Base-by-base conservation (phyloP, 1,140 invertebrate genomes). In the Lepidurus apus region DNA sequence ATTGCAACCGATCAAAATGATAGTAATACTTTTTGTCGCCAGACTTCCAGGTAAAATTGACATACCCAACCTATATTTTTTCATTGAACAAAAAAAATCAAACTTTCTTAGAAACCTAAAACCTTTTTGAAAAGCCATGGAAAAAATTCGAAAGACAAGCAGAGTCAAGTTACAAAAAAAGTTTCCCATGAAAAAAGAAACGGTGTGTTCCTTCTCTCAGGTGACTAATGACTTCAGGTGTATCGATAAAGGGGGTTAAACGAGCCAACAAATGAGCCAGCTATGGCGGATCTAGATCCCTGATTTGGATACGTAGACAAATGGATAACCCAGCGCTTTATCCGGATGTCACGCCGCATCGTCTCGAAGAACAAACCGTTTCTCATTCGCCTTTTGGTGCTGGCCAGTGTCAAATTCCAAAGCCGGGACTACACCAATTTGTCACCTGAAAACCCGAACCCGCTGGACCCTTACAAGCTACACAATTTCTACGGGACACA, bases 11-110 rank as follows among this genome's bases (percentile, higher is more conserved):
- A 84, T 95, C 93, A 84, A 96, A 96, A 85, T 94, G 89, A 83
- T 96, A 96, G 84, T 89, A 90, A 86, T 96, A 96, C 83, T 92
- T 92, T 84, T 93, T 93, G 45, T 88, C 86, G 42, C 93, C 93
- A 17, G 94, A 91, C 84, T 92, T 93, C 95, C 94, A 96, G 8
- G 94, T 96, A 82, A 97, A 96, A 85, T 96, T 96, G 4, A 97
- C 93, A 82, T 91, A 91, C 74, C 91, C 84, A 8, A 87, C 85
- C 86, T 87, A 78, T 42, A 80, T n/a, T 21, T 65, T 7, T 65
- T n/a, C 2, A 26, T 26, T 65, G n/a, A 65, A 65, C 17, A 65
- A 65, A n/a, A 21, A 65, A 65, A 65, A 7, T 0, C 53, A 65
- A 65, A 65, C n/a, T 34, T 34, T 34, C 4, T 34, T 34, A 34